Evolutionary conservation across 2,888 invertebrate species (phyloP), one percentile per base, ranked within the genome.

Genomic region (Ametastegia equiseti): DNA sequence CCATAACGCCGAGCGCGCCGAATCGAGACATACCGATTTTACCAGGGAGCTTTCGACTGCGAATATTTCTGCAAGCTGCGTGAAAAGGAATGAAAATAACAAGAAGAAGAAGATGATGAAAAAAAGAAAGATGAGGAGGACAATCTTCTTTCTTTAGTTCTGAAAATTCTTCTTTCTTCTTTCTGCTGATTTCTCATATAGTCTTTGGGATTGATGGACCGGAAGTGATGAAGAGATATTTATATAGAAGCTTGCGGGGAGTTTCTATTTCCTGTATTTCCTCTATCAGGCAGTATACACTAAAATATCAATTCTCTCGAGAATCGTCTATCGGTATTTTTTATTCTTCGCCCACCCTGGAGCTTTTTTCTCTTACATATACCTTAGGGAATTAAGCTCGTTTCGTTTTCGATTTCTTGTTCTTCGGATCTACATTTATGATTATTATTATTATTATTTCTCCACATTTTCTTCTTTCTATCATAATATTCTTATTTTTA

Each of bases 181-280:
- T 60, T 60, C 27, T 23, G 23, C 30, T 60, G 27, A 30, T 60
- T 27, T 30, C 60, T 60, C 60, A 15, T 60, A 30, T 30, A 27
- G 30, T 60, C 30, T 60, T 60, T 30, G 23, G 23, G 60, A 27
- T 30, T 60, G 60, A 60, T 60, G 60, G 60, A 60, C 60, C 60
- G 60, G 30, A 60, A 60, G 60, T 60, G 60, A 60, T 60, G 30
- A 60, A 60, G 60, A 60, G 30, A 27, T 30, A 60, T 60, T 60
- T 30, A n/a, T n/a, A n/a, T n/a, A 60, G 60, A 30, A 60, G 27
- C 60, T 30, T 30, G 27, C 30, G 11, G n/a, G 19, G 60, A 60
- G 60, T 30, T 60, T 30, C 27, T 60, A 30, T 60, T 60, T 60
- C 60, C 30, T 60, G 30, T 60, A 60, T 60, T 30, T 60, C 60